Evolutionary conservation across 2,113 vertebrate species (phyloP), one percentile per base, ranked within the genome.

Genomic region (Vanacampus margaritifer): DNA sequence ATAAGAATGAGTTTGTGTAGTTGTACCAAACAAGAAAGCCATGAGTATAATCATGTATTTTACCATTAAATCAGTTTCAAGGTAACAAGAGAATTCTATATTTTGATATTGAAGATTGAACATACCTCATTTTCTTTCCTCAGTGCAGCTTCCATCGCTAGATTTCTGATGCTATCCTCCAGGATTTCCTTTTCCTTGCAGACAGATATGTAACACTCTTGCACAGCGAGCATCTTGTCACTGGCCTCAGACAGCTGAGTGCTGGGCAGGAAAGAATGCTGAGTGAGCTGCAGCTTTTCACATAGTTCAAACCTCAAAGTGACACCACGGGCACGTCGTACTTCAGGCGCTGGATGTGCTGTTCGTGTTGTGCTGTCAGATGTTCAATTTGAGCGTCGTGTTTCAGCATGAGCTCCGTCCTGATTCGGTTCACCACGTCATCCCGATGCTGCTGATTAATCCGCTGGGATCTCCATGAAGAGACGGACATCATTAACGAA

Each of bases 121-220:
- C 24, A 12, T 89, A 97, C 95, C 92, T 95, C 92, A 17, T 89
- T 79, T 70, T 94, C 92, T 69, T 72, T 92, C 26, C 81, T 61
- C 51, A 85, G 79, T 43, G 84, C 90, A 19, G 93, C 90, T 66
- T 89, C 89, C 5, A 89, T 84, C 64, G 92, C 59, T 60, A 68
- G 82, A 79, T 84, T 83, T 48, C 79, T 87, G 57, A 94, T 71
- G 32, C 73, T 78, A 21, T 82, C 81, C 69, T 96, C 95, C 21
- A 97, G 86, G 32, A 71, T 53, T 66, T 96, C 92, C 78, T 95
- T 98, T 79, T 99, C 97, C 65, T 75, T 89, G 90, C 96, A 98
- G 50, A 99, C 86, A 19, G 92, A 87, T 4, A 99, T 91, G 86
- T 99, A 98, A 79, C 94, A 95, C 53, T 99, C 95, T 81, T 98